A percentile compares a stretch with the other conserved stretches of the same genome.
Evolutionary conservation across 2,888 invertebrate species (phyloP).

Genomic region (Drosophila nigritarsus): DNA sequence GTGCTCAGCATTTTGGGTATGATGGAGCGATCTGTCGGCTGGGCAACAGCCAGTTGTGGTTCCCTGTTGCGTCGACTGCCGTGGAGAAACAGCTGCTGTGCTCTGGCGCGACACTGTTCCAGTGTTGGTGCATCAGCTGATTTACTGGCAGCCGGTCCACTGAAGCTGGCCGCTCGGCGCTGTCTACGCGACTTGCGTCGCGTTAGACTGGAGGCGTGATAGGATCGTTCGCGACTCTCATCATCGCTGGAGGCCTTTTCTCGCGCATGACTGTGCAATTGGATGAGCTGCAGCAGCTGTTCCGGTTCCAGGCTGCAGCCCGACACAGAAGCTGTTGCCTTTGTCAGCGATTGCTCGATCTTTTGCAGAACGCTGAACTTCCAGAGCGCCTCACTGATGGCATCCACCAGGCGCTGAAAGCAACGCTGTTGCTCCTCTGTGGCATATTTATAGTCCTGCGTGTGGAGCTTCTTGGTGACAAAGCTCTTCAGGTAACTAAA

Average conservation of each 20-base stretch:
- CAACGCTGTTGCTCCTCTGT: constrained; percentile 69
- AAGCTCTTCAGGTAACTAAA: constrained; percentile 80
- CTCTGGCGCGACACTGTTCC: constrained; percentile 56
- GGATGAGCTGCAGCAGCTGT: constrained; percentile 80
- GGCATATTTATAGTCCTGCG: constrained; percentile 81
- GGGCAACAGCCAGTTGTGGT: constrained; percentile 5
- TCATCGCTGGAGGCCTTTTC: constrained; percentile 83
- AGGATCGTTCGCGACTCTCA: constrained; percentile 78
- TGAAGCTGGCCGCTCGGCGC: constrained; percentile 79
- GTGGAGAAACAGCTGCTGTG: constrained; percentile 46
- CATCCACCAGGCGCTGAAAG: constrained; percentile 79
- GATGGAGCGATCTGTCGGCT: constrained; percentile 73
- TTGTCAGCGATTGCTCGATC: constrained; percentile 69
- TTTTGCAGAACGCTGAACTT: constrained; percentile 82
- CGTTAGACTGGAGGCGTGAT: constrained; percentile 75
- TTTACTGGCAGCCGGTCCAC: constrained; percentile 58
- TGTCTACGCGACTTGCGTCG: constrained; percentile 79
- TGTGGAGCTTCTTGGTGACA: constrained; percentile 82
- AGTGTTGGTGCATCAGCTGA: constrained; percentile 42
- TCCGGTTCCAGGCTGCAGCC: constrained; percentile 76
- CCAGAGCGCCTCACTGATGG: constrained; percentile 83
- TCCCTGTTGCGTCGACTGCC: constrained; percentile 11
- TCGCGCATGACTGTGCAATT: constrained; percentile 71
- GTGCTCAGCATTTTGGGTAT: constrained; percentile 89
- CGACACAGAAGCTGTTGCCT: constrained; percentile 41